Base-by-base conservation (phyloP, 2,797 vertebrate genomes). In the Apogon talboti region DNA sequence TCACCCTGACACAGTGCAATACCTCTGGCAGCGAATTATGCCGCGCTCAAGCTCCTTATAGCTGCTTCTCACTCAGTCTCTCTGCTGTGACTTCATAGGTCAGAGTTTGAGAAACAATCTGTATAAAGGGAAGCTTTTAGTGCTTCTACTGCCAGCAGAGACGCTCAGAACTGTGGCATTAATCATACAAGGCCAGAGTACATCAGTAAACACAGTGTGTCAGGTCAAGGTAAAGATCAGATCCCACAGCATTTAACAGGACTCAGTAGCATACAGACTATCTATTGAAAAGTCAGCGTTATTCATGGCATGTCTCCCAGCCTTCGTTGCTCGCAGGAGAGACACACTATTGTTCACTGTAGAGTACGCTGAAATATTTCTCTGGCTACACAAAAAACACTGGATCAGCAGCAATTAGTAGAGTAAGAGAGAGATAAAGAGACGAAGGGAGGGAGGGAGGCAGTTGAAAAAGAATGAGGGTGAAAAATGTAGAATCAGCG, bases 191-290 rank as follows among this genome's bases (percentile, higher is more conserved):
- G 86, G 79, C 86, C 64, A 74, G 81, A 81, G 82, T 77, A 87
- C 86, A 91, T 92, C 90, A 90, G 91, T 92, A 92, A 92, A 91
- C 90, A 91, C 87, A 79, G 74, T 70, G 37, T 90, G 89, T 86
- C 88, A 82, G 90, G 90, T 92, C 90, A 89, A 92, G 88, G 91
- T 90, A 91, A 84, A 89, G 90, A 90, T 89, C 87, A 89, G 79
- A 82, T 89, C 87, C 92, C 87, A 79, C 66, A 81, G 88, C 89
- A 82, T 92, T 91, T 91, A 90, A 84, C 90, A 86, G 82, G 81
- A 88, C 84, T 91, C 88, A 82, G 81, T 89, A 87, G 85, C 82
- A 77, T 79, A 74, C 81, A 62, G 77, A 78, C 85, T 52, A 86
- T 87, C 85, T 88, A 88, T 89, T 89, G 89, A 88, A 88, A 89